Base-by-base conservation (phyloP, 2,888 invertebrate genomes). In the Limnephilus marmoratus region DNA sequence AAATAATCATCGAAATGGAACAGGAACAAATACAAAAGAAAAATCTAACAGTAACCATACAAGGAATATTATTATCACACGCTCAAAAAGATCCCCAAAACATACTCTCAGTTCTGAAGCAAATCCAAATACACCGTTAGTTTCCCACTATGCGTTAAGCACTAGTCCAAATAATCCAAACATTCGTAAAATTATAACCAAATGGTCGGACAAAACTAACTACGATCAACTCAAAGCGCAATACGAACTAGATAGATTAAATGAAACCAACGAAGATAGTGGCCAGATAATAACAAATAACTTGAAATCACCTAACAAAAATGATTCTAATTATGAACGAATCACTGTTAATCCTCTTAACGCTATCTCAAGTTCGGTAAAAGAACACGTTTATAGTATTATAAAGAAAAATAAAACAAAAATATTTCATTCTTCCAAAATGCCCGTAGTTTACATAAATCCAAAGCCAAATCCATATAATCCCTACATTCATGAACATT, bases 201-300 rank as follows among this genome's bases (percentile, higher is more conserved):
- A 96, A 95, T 96, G 96, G 96, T 95, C 95, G 0, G 96, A 96
- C 93, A 95, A 95, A 94, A 95, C 96, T 1, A 96, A 96, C 94
- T 94, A 95, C 86, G 95, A 96, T 85, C 34, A 91, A 37, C 34
- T 85, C 9, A 41, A n/a, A n/a, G 37, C 31, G 1, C 85, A 86
- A 45, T 45, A 29, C 5, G 41, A 86, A 11, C 0, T 24, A 37
- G 45, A n/a, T 45, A 37, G 41, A 49, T 12, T 7, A 45, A 86
- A 86, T 45, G n/a, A 86, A 86, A 45, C 45, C 12, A 41, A 85
- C 9, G 24, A 45, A 85, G 34, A 83, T 24, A n/a, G 83, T 83
- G 15, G 24, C n/a, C 83, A 34, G 37, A 34, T 15, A 83, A 83
- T 83, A 83, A 3, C 24, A 37, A 41, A 83, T 37, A 83, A 83